These are phyloP conservation scores for Numenius arquata DNA, from an alignment of 2,113 vertebrate species.

Conservation along the genomic window DNA sequence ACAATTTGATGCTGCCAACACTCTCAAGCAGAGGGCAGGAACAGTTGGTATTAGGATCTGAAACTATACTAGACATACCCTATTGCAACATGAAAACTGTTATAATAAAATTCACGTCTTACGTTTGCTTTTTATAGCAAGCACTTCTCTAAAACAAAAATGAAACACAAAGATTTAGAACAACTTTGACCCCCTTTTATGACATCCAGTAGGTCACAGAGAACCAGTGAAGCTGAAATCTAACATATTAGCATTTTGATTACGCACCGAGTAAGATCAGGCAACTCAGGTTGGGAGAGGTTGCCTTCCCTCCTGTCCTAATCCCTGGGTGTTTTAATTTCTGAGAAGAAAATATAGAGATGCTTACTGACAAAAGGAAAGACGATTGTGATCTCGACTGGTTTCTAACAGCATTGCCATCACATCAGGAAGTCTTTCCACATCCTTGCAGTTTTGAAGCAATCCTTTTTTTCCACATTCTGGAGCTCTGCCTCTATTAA, in stretches of 20 bases:
- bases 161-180: neutral
- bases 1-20: neutral
- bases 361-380: neutral
- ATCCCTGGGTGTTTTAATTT: neutral
- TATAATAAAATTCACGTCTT: neutral
- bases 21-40: neutral
- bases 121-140: neutral
- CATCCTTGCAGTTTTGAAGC: neutral
- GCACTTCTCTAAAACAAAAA: neutral
- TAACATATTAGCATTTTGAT: neutral
- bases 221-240: neutral
- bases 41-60: neutral
- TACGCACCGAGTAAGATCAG: neutral
- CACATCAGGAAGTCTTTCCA: neutral
- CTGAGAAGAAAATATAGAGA: neutral
- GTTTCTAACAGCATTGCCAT: neutral
- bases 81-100: neutral
- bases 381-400: neutral
- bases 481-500: neutral
- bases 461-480: neutral
- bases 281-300: neutral
- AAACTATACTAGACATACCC: neutral
- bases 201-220: neutral
- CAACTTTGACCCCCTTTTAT: neutral
- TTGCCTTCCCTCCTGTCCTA: neutral